Evolutionary conservation across 2,888 invertebrate genomes (phyloP), one percentile per base, ranked within the genome.

Genomic region (Cerceris rybyensis): DNA sequence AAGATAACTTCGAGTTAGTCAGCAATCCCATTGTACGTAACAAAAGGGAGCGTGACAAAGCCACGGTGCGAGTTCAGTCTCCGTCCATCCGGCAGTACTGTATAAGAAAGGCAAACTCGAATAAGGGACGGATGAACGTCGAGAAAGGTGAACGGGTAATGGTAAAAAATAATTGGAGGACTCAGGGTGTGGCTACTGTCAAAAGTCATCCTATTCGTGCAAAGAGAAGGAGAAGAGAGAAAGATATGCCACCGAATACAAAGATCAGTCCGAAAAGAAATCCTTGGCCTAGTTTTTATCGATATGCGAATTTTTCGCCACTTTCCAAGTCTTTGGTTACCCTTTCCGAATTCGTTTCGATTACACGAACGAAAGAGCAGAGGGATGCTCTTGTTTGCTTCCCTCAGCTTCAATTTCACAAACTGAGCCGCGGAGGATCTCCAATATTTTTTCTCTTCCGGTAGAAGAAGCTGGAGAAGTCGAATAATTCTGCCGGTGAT

Each of bases 101-200:
- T 61, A 55, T 73, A 81, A 79, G 67, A 41, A 73, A 52, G 52
- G 68, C 57, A 59, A 75, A 69, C 69, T 69, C 52, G 67, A 59
- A 39, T 68, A 76, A 68, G 65, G 66, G 39, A 60, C 39, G 57
- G n/a, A 67, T 16, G 58, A 41, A 39, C 52, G 71, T n/a, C 13
- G 46, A 7, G 41, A 72, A 65, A 67, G 13, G 52, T 52, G 66
- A 58, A 64, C 42, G 58, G 70, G 71, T 78, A 75, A 80, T 75
- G 71, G 70, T 11, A 70, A 70, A 78, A 82, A 80, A 85, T 86
- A 85, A 86, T 86, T 85, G 85, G 81, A 80, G 58, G 68, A 55
- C 75, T 78, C 63, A 69, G 28, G 54, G 70, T 61, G 69, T 64
- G 63, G 70, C 64, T 65, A 75, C 78, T 78, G 78, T 79, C 78